Percentiles rank a stretch among this genome's conserved stretches.
Conservation (phyloP, 92 coral and sea anemone species). For the Galaxea fascicularis region DNA sequence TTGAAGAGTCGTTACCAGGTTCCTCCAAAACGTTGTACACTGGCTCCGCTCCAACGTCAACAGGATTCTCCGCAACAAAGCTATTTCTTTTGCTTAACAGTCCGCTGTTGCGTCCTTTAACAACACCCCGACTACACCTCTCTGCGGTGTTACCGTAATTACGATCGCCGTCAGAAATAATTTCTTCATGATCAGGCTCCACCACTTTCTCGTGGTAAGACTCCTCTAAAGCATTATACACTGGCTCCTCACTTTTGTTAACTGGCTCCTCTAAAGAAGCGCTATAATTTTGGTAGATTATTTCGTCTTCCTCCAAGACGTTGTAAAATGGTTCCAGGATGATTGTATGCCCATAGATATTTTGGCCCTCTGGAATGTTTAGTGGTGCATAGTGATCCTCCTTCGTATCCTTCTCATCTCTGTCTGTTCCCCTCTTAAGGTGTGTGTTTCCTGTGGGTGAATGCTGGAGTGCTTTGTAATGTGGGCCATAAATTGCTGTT, state of each 20-base stretch:
- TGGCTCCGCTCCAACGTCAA: background rate
- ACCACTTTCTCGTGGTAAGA: no score
- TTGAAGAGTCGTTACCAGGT: no score
- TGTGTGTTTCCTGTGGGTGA: background rate
- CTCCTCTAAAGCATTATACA: background rate
- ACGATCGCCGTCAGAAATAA: no score
- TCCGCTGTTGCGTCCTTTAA: background rate
- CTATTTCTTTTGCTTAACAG: background rate
- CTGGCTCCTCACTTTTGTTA: background rate
- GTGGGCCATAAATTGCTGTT: background rate
- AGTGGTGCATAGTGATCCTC: conserved; percentile 3
- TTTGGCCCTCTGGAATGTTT: background rate
- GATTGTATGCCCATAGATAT: background rate
- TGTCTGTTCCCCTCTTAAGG: background rate
- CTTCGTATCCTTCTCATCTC: background rate
- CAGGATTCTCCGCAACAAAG: background rate
- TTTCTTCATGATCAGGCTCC: no score
- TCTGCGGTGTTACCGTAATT: no score
- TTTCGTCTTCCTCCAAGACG: no score
- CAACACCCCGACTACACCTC: no score
- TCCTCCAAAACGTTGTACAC: no score
- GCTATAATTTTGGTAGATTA: no score
- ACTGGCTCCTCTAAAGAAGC: no score
- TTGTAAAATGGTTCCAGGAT: no score
- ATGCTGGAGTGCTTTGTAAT: background rate